Percentiles rank a stretch among this genome's conserved stretches.
Conservation (phyloP, 2,888 invertebrate genomes). For the Drosophila heteroneura region DNA sequence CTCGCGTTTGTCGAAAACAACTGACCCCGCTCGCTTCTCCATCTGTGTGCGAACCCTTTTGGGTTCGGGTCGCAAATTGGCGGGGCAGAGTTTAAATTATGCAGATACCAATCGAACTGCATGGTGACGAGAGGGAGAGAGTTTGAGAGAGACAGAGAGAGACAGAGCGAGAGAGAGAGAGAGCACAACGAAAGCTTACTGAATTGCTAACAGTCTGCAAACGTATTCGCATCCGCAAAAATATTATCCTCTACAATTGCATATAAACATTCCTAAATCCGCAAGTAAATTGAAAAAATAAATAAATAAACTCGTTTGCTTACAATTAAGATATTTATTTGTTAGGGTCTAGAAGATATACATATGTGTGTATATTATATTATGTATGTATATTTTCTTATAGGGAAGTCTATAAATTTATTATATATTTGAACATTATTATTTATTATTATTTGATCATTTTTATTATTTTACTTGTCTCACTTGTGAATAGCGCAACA, state of each 20-base stretch:
- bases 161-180: not conserved
- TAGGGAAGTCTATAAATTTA: not conserved
- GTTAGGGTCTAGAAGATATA: not conserved
- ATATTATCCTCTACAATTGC: slow-evolving; percentile 28
- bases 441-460: not conserved
- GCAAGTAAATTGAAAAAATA: not conserved
- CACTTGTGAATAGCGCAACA: too few relatives aligned
- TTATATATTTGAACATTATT: not conserved
- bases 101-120: slow-evolving; percentile 24
- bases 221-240: slow-evolving; percentile 26
- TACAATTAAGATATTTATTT: not conserved
- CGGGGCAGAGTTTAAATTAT: not conserved
- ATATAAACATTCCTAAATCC: slow-evolving; percentile 10
- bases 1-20: slow-evolving; percentile 28
- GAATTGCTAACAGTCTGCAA: slow-evolving; percentile 29
- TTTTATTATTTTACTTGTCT: too few relatives aligned
- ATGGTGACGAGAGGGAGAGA: slow-evolving; percentile 18
- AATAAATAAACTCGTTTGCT: not conserved
- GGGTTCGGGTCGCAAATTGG: not conserved
- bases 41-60: slow-evolving; percentile 27
- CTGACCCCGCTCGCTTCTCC: slow-evolving; percentile 2
- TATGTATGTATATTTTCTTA: not conserved
- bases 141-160: not conserved
- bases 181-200: slow-evolving; percentile 41
- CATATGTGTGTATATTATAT: not conserved